phyloP scores from a whole-genome alignment of 2,888 invertebrate genomes.

The Eilema sororculum region DNA sequence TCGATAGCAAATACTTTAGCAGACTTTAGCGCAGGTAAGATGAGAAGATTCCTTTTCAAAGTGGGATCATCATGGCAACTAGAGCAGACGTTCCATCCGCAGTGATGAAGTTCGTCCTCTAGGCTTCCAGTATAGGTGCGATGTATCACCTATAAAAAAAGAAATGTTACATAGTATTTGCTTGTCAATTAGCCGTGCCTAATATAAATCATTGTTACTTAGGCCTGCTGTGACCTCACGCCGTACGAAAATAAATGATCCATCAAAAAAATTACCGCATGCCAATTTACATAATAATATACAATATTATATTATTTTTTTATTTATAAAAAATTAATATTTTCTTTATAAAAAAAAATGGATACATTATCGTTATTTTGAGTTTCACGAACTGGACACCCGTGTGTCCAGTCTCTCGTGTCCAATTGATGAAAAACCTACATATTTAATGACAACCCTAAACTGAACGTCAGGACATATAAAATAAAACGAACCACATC shows the following conservation, averaged over 20 bases:
- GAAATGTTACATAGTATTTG: neutral
- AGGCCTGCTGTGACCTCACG: neutral
- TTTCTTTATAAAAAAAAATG: no score
- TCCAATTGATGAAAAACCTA: neutral
- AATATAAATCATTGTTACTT: neutral
- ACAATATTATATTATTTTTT: no score
- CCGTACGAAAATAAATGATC: neutral
- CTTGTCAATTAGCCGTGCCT: neutral
- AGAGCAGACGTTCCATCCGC: constrained; percentile 98
- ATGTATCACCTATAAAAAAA: constrained; percentile 91
- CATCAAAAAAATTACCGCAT: no score
- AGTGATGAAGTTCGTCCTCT: constrained; percentile 97
- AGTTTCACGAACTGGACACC: no score
- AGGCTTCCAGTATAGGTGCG: constrained; percentile 92
- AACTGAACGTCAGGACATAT: neutral
- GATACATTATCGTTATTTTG: no score
- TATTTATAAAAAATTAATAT: no score
- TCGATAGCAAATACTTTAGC: constrained; percentile 95
- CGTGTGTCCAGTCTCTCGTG: no score
- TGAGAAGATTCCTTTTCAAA: constrained; percentile 91
- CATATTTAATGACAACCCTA: neutral
- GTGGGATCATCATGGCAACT: constrained; percentile 91
- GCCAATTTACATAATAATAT: no score
- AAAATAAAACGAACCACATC: constrained; percentile 8
- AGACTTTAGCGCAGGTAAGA: constrained; percentile 94